Evolutionary conservation across 1,140 invertebrate species (phyloP), one percentile per base, ranked within the genome.

Genomic region (Panagrolaimus sp.): DNA sequence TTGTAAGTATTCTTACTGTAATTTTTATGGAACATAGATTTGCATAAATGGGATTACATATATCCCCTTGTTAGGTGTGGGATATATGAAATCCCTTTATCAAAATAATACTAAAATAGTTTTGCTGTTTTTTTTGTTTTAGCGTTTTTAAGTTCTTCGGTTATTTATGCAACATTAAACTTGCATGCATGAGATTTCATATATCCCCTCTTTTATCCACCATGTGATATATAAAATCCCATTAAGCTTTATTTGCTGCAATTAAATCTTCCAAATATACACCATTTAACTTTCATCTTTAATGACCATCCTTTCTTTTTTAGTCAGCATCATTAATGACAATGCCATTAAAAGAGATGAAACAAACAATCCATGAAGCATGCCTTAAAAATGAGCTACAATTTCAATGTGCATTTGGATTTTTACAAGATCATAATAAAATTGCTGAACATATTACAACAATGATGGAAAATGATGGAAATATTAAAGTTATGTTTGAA

Each of bases 341-440:
- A n/a, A 25, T 57, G 51, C 51, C 2, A 38, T 38, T 27, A 16
- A 57, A 20, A 16, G 51, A 20, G 14, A 57, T 57, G 51, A 20
- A 57, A 16, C 27, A 66, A 45, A 74, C 45, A 14, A 68, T 72
- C 14, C 46, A 57, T 46, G 11, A 31, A 16, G 72, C 71, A 4
- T 72, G 71, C 63, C 63, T 72, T 9, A 72, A 72, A 44, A 68
- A 72, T 43, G 71, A 72, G 43, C 72, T 72, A 16, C 71, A 73
- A 23, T 72, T 72, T 48, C 71, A 72, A 46, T 72, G 71, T 48
- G 71, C 71, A 16, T 74, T 38, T 38, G 71, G 72, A n/a, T 72
- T 72, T 44, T n/a, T 72, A 7, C 14, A 47, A 20, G 72, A 72
- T 45, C 13, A 42, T n/a, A 38, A 51, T n/a, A 53, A 51, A 27